Base-by-base conservation (phyloP, 2,797 vertebrate genomes). In the Pelochelys cantorii region DNA sequence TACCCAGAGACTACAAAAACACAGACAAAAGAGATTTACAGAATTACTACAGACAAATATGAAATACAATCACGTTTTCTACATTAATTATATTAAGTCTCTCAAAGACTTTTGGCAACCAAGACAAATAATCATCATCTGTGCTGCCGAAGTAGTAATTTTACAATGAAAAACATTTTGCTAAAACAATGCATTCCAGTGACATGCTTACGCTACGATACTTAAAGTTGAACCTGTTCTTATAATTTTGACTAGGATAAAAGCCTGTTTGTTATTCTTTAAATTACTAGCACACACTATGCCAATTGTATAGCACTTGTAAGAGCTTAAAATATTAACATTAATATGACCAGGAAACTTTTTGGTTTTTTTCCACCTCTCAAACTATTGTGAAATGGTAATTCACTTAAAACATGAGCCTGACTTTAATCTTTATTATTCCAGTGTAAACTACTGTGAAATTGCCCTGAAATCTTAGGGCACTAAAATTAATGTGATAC, bases 1-100 rank as follows among this genome's bases (percentile, higher is more conserved):
- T 98, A 97, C 98, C 96, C 96, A 95, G 75, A 93, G 96, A 95
- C 98, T 98, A 97, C 80, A 97, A 97, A 95, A 95, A 96, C 92
- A 97, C 91, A 98, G 95, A 97, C 95, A 95, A 31, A 96, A 97
- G 84, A 92, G 29, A 86, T 90, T 92, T 89, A 91, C 90, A 94
- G 88, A 90, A 89, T 88, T 71, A 94, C 82, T 90, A 80, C 62
- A 87, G 81, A 60, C 81, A 0, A 0, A 95, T 85, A 94, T 77
- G 77, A 96, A 95, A 75, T 9, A 88, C 90, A 96, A 94, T 93
- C 82, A 90, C 90, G 94, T 92, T 96, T 85, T 94, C 85, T 93
- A 95, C 65, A 95, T 31, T 11, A 31, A 89, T 81, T 48, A 60
- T 78, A 91, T 15, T 48, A 48, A 25, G 77, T 88, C 77, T 23